Evolutionary conservation across 1,140 invertebrate genomes (phyloP).

Genomic region (Oryzaephilus surinamensis): DNA sequence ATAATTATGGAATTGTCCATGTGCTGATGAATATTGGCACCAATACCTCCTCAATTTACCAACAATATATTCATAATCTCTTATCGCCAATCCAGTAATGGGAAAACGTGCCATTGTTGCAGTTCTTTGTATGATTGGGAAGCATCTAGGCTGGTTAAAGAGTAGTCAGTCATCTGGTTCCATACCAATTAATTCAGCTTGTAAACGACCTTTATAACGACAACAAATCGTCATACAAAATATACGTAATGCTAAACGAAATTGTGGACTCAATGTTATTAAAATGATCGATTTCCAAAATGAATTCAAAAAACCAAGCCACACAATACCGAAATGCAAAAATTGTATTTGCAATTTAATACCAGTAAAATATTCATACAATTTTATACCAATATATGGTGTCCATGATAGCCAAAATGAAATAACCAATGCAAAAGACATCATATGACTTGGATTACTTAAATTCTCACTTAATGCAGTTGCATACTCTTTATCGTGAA

Average conservation of each 20-base stretch:
- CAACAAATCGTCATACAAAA: conserved; percentile 86
- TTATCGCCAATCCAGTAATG: conserved; percentile 30
- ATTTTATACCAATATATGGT: conserved; percentile 61
- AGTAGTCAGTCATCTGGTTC: conserved; percentile 61
- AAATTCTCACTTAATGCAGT: conserved; percentile 83
- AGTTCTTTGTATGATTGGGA: too few relatives aligned
- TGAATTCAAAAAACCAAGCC: conserved; percentile 87
- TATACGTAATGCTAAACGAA: conserved; percentile 73
- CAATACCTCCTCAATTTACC: conserved; percentile 26
- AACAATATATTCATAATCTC: conserved; percentile 31
- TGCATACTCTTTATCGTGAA: conserved; percentile 89
- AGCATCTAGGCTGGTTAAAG: conserved; percentile 19
- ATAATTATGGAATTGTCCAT: conserved; percentile 3
- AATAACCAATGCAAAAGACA: conserved; percentile 85
- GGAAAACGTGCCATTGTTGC: conserved; percentile 23
- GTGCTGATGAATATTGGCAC: conserved; percentile 19
- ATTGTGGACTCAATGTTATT: conserved; percentile 77
- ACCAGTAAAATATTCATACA: conserved; percentile 27
- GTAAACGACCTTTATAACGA: conserved; percentile 62
- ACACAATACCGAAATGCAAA: conserved; percentile 84
- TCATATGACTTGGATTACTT: conserved; percentile 85
- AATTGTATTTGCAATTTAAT: conserved; percentile 60
- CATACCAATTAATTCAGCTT: conserved; percentile 71
- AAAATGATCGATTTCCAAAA: conserved; percentile 91
- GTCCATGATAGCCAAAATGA: conserved; percentile 88